Conservation (phyloP, 2,888 invertebrate genomes). For the Hemicrepidius hirtus region DNA sequence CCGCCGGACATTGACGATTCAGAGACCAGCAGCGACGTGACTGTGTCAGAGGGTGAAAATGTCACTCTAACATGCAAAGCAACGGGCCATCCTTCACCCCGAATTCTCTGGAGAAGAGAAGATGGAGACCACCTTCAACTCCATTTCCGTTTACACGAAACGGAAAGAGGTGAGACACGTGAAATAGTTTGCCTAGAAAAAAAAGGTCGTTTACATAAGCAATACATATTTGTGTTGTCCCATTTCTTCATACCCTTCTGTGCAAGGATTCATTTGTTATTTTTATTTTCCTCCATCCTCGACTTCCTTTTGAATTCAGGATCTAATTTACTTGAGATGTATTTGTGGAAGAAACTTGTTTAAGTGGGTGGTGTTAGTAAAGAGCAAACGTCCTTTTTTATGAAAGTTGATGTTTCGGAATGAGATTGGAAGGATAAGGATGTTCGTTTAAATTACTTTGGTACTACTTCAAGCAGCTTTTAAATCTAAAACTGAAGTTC, state of each 20-base stretch:
- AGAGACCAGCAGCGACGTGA: constrained; percentile 77
- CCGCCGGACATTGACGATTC: constrained; percentile 78
- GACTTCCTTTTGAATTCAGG: constrained; percentile 24
- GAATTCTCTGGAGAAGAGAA: constrained; percentile 77
- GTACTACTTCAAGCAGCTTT: not conserved
- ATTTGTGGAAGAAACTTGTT: constrained; percentile 7
- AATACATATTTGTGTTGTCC: constrained; percentile 16
- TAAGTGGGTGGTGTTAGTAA: not conserved
- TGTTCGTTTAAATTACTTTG: not conserved
- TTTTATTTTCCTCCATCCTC: constrained; percentile 29
- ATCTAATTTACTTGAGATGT: constrained; percentile 29
- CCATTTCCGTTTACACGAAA: constrained; percentile 68
- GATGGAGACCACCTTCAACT: constrained; percentile 73
- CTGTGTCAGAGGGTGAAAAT: constrained; percentile 77
- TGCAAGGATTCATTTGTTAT: constrained; percentile 16
- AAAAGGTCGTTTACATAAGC: not conserved
- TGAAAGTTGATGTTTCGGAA: not conserved
- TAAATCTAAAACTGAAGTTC: not conserved
- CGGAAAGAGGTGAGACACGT: constrained; percentile 68
- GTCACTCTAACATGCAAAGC: constrained; percentile 77
- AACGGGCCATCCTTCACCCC: constrained; percentile 75
- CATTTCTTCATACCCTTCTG: not conserved
- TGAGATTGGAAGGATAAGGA: constrained; percentile 6
- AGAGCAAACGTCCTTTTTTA: not conserved
- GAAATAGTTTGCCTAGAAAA: not conserved